phyloP scores from a whole-genome alignment of 2,797 vertebrate species.

The Hydrolagus colliei region DNA sequence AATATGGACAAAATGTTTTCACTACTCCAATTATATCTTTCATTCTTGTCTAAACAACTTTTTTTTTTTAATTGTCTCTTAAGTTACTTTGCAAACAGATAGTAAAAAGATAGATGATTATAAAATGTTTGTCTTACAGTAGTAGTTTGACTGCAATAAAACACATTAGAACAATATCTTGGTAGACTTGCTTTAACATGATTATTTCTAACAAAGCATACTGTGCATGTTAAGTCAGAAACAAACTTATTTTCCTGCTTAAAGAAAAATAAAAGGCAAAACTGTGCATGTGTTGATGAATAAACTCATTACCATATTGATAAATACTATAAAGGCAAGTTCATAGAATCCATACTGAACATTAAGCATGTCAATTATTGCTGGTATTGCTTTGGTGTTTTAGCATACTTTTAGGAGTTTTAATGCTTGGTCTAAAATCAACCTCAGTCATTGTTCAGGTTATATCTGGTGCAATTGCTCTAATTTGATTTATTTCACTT shows the following conservation, averaged over 20 bases:
- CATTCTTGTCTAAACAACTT: too few relatives aligned
- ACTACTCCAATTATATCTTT: too few relatives aligned
- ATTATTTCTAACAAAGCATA: too few relatives aligned
- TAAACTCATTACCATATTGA: not conserved
- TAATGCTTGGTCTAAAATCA: not conserved
- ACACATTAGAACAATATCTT: not conserved
- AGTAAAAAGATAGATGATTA: conserved; percentile 21
- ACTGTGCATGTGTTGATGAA: not conserved
- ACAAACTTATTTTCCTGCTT: not conserved
- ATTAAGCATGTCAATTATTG: not conserved
- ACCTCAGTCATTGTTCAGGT: not conserved
- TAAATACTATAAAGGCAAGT: not conserved
- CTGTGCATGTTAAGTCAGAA: not conserved
- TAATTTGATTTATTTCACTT: not conserved
- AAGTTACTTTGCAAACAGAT: conserved; percentile 40
- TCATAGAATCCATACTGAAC: too few relatives aligned
- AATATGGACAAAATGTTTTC: too few relatives aligned
- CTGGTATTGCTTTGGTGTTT: not conserved
- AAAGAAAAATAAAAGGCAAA: not conserved
- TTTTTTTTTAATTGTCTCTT: too few relatives aligned
- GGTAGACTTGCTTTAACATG: not conserved
- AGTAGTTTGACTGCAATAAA: not conserved
- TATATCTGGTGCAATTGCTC: not conserved
- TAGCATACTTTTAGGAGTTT: not conserved
- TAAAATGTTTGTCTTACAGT: not conserved